Evolutionary conservation across 2,113 vertebrate genomes (phyloP).

Genomic region (Kobus ellipsiprymnus): DNA sequence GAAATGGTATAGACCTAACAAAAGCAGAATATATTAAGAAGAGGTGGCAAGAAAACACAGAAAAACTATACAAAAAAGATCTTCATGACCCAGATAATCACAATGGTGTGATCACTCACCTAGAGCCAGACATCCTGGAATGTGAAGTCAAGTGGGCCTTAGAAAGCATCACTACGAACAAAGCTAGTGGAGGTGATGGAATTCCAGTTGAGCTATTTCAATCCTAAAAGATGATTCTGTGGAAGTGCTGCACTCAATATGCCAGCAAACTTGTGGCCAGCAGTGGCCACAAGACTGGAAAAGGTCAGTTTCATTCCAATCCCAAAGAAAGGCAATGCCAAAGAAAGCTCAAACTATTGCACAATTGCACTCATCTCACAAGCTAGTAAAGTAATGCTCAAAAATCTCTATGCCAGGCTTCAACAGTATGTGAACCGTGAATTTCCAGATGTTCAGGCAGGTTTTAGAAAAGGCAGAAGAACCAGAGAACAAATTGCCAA

Average conservation of each 20-base stretch:
- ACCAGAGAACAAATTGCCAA: background rate
- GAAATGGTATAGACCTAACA: background rate
- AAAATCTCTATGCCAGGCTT: background rate
- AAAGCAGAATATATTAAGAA: background rate
- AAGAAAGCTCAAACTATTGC: background rate
- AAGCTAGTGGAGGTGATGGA: background rate
- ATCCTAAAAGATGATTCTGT: background rate
- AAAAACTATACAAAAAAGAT: background rate
- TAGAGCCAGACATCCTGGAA: background rate
- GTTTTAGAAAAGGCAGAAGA: background rate
- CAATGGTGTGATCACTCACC: background rate
- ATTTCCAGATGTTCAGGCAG: background rate
- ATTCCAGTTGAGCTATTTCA: background rate
- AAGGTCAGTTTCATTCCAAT: background rate
- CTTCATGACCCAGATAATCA: background rate
- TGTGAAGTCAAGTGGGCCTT: background rate
- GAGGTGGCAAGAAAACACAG: background rate
- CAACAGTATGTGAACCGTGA: fast-evolving
- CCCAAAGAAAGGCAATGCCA: background rate
- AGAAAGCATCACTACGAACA: background rate
- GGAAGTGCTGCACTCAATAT: background rate
- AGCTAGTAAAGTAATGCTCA: background rate
- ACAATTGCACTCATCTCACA: background rate
- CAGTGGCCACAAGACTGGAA: background rate
- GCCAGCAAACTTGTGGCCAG: background rate